Percentiles rank a stretch among this genome's conserved stretches.
Conservation (phyloP, 2,113 vertebrate genomes). For the Vulpes lagopus region DNA sequence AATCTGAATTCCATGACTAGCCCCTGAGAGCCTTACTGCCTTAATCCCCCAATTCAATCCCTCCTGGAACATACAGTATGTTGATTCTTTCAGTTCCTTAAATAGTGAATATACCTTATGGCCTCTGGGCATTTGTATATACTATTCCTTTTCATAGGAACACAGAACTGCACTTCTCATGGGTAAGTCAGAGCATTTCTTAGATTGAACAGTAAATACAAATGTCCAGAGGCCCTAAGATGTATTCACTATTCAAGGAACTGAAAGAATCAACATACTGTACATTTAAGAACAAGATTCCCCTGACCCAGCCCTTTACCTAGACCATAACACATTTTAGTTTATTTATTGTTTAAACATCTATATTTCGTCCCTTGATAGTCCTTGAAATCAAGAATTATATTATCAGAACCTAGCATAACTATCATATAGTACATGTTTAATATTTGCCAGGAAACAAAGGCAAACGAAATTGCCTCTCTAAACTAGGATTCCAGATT, state of each 20-base stretch:
- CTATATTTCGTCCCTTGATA: neutral
- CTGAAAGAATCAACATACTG: neutral
- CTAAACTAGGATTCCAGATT: neutral
- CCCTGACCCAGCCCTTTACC: neutral
- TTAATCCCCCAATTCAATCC: neutral
- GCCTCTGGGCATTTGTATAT: neutral
- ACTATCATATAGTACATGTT: neutral
- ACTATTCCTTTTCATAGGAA: neutral
- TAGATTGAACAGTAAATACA: neutral
- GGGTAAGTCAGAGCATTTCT: neutral
- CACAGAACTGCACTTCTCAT: neutral
- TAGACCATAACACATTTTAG: neutral
- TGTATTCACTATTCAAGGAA: neutral
- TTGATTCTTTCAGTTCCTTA: neutral
- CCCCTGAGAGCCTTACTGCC: neutral
- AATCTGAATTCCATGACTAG: neutral
- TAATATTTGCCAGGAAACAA: neutral
- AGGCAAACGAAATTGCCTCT: neutral
- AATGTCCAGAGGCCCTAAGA: neutral
- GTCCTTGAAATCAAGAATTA: neutral
- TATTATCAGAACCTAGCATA: neutral
- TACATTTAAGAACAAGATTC: neutral
- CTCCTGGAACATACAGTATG: neutral
- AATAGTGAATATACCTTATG: neutral
- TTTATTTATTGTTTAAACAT: constrained; percentile 20